Evolutionary conservation across 2,113 vertebrate species (phyloP).

Genomic region (Potamarius usumacintae): DNA sequence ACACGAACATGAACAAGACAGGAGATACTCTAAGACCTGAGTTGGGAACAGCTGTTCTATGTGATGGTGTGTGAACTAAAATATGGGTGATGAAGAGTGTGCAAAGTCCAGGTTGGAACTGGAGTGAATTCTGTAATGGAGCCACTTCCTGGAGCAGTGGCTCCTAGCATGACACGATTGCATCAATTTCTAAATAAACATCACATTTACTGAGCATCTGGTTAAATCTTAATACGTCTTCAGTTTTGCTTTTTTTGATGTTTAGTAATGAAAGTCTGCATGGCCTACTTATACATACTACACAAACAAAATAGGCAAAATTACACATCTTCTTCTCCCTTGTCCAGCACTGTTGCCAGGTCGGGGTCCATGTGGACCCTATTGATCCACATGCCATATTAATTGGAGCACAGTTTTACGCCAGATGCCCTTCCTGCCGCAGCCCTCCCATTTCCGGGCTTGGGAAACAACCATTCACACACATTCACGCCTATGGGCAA

Average conservation of each 20-base stretch:
- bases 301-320: neutral
- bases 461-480: too few relatives aligned
- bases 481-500: too few relatives aligned
- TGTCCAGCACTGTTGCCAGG: too few relatives aligned
- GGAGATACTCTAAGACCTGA: too few relatives aligned
- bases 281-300: neutral
- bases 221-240: neutral
- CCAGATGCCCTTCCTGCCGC: too few relatives aligned
- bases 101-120: neutral
- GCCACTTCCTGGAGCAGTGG: neutral
- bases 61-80: neutral
- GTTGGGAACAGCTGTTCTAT: neutral
- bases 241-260: neutral
- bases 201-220: too few relatives aligned
- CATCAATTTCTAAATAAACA: too few relatives aligned
- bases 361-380: too few relatives aligned
- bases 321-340: too few relatives aligned
- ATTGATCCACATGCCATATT: too few relatives aligned
- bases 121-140: neutral
- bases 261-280: neutral
- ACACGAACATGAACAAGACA: neutral
- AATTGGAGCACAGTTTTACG: too few relatives aligned
- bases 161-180: neutral
- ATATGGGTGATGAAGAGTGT: neutral
- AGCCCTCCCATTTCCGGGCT: too few relatives aligned